Evolutionary conservation across 1,140 invertebrate genomes (phyloP).

Genomic region (Galendromus occidentalis): DNA sequence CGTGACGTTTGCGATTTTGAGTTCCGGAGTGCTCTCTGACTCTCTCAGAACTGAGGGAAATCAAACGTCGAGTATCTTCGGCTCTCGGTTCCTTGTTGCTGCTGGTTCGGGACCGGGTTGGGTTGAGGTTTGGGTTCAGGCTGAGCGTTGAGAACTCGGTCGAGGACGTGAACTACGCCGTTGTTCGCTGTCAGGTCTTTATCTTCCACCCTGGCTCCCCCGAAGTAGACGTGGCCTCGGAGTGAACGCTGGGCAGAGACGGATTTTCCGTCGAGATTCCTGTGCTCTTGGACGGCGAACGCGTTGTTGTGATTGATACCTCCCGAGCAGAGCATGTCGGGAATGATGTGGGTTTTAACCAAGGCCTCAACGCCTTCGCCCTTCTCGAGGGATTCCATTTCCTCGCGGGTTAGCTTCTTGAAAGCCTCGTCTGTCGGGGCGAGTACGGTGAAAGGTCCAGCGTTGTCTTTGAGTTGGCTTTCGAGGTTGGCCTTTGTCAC

Average conservation of each 20-base stretch:
- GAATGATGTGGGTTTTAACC: constrained; percentile 33
- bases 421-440: constrained; percentile 31
- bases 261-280: constrained; percentile 29
- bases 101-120: background rate
- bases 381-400: constrained; percentile 28
- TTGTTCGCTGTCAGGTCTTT: constrained; percentile 39
- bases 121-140: background rate
- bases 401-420: constrained; percentile 25
- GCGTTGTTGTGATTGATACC: constrained; percentile 21
- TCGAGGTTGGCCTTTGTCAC: constrained; percentile 30
- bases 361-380: constrained; percentile 28
- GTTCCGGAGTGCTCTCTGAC: too few species aligned
- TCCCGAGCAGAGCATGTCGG: constrained; percentile 38
- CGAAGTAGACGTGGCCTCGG: constrained; percentile 33
- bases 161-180: constrained; percentile 38
- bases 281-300: constrained; percentile 19
- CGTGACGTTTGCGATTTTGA: too few species aligned
- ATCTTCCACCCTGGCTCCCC: constrained; percentile 33
- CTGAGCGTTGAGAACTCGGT: constrained; percentile 21
- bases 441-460: constrained; percentile 29
- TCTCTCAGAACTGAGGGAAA: background rate
- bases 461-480: constrained; percentile 26
- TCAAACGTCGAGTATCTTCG: background rate
- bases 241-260: constrained; percentile 31
- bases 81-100: background rate